Evolutionary conservation across 2,113 vertebrate genomes (phyloP), one percentile per base, ranked within the genome.

Genomic region (Proteles cristata): DNA sequence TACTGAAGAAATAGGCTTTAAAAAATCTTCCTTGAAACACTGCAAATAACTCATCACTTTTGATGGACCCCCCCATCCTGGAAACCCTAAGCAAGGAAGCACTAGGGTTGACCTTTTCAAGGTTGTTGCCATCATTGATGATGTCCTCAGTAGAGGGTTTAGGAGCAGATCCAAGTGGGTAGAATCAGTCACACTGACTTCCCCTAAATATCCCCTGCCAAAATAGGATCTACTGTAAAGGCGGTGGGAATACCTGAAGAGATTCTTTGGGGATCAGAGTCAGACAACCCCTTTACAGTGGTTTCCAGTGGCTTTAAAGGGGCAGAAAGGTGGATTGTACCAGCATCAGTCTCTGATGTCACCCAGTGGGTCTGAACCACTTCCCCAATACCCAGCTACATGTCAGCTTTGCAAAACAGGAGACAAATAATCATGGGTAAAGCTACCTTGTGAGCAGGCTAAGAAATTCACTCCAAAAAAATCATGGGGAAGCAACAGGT

Each of bases 11-110:
- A 11, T 43, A 76, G 28, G 23, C 39, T 93, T 63, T 76, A 16
- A 43, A 74, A 12, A 63, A 88, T 68, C 35, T 96, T 93, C 39
- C 68, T 65, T 88, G 58, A 96, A 96, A 88, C n/a, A 61, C 43
- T 81, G 74, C 90, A 95, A 84, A 77, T 26, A 93, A 33, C 65
- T 71, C 23, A 1, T 88, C 69, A 69, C 23, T 95, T 79, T 58
- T 68, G 26, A 73, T 68, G 33, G 69, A 65, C 5, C 4, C 26
- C 26, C 15, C 21, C 45, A 80, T 15, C 31, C 79, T 43, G n/a
- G 82, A 69, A 92, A 93, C 19, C 68, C 77, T 14, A 33, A 11
- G 2, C 43, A 68, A 74, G 48, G 21, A 79, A 87, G 15, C 31
- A 11, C 21, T 2, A 33, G 5, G 14, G 17, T 10, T 68, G 21